These are phyloP conservation scores for Dastarcus helophoroides DNA, from an alignment of 2,888 invertebrate species.

Conservation along the genomic window DNA sequence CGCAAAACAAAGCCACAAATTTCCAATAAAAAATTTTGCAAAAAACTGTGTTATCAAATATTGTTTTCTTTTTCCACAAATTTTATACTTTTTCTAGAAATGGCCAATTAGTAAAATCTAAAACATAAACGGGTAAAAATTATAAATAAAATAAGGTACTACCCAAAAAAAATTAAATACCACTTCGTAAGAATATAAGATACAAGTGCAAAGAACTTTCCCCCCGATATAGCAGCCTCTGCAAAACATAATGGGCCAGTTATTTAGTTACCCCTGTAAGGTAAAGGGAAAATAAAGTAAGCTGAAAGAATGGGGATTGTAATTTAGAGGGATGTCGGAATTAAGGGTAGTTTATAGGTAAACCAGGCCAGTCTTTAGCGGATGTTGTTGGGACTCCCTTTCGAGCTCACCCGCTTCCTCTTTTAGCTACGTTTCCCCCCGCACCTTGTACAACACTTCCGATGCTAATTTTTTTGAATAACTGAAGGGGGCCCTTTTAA, in stretches of 20 bases:
- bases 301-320: conserved; percentile 41
- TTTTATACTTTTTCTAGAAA: no score
- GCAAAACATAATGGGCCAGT: conserved; percentile 36
- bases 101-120: no score
- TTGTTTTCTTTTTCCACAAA: no score
- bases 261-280: conserved; percentile 37
- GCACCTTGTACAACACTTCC: conserved; percentile 10
- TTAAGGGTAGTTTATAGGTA: conserved; percentile 43
- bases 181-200: no score
- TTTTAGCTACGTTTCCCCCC: conserved; percentile 6
- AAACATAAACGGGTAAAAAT: no score
- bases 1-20: no score
- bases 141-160: no score
- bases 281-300: conserved; percentile 38
- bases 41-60: no score
- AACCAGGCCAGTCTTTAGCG: conserved; percentile 37
- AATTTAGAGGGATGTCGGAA: conserved; percentile 43
- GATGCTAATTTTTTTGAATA: conserved; percentile 12
- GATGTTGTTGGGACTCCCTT: conserved; percentile 25
- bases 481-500: conserved; percentile 3
- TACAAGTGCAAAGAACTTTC: conserved; percentile 10
- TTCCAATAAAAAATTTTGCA: no score
- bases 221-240: conserved; percentile 8
- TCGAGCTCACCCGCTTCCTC: conserved; percentile 5
- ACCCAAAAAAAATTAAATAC: no score